Conservation (phyloP, 1,140 invertebrate species). For the Stegodyphus mimosarum region DNA sequence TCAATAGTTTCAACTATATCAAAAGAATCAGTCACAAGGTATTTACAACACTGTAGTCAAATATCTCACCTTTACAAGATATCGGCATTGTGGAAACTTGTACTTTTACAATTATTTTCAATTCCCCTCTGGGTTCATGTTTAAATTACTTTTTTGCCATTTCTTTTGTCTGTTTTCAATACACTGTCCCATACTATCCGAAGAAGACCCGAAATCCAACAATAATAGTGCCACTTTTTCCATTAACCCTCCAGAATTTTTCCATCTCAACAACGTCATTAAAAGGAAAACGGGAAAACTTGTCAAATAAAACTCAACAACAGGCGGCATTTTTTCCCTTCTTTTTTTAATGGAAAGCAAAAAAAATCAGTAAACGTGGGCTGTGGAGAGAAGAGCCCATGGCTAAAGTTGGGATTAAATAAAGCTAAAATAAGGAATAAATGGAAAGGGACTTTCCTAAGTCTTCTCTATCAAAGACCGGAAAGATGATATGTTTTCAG, state of each 20-base stretch:
- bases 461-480: neutral
- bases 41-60: too few relatives aligned
- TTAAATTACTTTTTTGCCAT: too few relatives aligned
- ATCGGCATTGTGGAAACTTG: too few relatives aligned
- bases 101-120: too few relatives aligned
- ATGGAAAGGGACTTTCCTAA: neutral
- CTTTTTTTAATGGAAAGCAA: neutral
- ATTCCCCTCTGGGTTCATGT: too few relatives aligned
- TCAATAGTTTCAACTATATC: too few relatives aligned
- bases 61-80: too few relatives aligned
- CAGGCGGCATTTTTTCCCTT: neutral
- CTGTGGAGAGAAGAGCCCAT: neutral
- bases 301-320: constrained; percentile 20
- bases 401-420: neutral
- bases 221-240: neutral
- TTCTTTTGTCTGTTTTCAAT: neutral
- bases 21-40: too few relatives aligned
- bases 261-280: neutral
- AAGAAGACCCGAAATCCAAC: constrained; percentile 6
- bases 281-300: too few relatives aligned
- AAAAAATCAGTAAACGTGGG: neutral
- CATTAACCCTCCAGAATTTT: constrained; percentile 13
- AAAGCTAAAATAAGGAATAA: neutral
- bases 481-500: neutral
- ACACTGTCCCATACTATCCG: constrained; percentile 1